Base-by-base conservation (phyloP, 2,797 vertebrate genomes). In the Malurus leucopterus region DNA sequence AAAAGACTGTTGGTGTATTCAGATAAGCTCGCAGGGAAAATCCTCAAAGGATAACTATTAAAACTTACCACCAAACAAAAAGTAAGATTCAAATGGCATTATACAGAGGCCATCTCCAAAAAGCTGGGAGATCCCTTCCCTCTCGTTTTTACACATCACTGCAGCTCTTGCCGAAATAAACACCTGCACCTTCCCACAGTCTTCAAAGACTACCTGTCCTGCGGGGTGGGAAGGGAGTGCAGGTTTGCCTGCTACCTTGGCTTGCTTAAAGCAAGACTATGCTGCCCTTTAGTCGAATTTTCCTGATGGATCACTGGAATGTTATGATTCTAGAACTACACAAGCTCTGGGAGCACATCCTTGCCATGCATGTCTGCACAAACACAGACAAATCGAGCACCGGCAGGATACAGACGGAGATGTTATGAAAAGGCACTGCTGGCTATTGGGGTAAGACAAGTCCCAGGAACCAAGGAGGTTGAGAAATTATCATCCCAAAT, bases 1-100 rank as follows among this genome's bases (percentile, higher is more conserved):
- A 97, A 96, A 97, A 96, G 97, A 95, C 97, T 97, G 97, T 97
- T 96, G 97, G 96, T 97, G 96, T 97, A 96, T 98, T 97, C 96
- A 96, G 97, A 97, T 97, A 97, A 97, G 96, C 97, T 94, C 88
- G 84, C 91, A 83, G 94, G 95, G 96, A 96, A 97, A 97, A 97
- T 96, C 97, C 97, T 97, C 97, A 95, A 97, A 97, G 96, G 97
- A 95, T 95, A 96, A 98, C 97, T 97, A 96, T 96, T 96, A 96
- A 97, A 98, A 97, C 97, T 97, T 97, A 96, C 88, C 96, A 97
- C 96, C 86, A 96, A 97, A 97, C 96, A 96, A 96, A 97, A 97
- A 97, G 96, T 97, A 95, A 87, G 80, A 96, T 92, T 95, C 90
- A 91, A 96, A 97, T 92, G 89, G 93, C 94, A 94, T 87, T 91